Base-by-base conservation (phyloP, 2,113 vertebrate genomes). In the Cyprinus carpio region DNA sequence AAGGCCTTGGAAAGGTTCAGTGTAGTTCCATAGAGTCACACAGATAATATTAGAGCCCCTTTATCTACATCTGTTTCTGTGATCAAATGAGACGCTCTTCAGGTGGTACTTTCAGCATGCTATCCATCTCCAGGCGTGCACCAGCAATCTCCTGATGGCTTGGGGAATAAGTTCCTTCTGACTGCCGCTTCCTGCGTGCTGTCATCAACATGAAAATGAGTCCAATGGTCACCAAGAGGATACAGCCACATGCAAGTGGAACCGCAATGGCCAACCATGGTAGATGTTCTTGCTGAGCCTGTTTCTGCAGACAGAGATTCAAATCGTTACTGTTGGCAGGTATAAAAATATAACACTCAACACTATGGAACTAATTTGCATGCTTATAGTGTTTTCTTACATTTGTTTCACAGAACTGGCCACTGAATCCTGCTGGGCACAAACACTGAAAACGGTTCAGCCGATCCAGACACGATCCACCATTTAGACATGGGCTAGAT, bases 51-150 rank as follows among this genome's bases (percentile, higher is more conserved):
- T 49, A n/a, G 2, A 25, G 27, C 43, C 4, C 23, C 15, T n/a
- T 29, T 27, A 11, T 58, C 27, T 11, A 29, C 6, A 15, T 74
- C n/a, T 69, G 5, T 71, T 51, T 20, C 20, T 54, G 2, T 23
- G 4, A 3, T 95, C 93, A 97, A 89, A 97, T 97, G 60, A 97
- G 90, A 37, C 98, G 95, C 89, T 99, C 98, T 81, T 99, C 98
- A 0, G 97, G 97, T 0, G 98, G 98, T 81, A 99, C 96, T 91
- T 99, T 99, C 67, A 99, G 95, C 87, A 99, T 97, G 89, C 96
- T 98, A 95, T 98, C 97, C 98, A 99, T 98, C 93, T 99, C 97
- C 91, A 99, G 85, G 43, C 97, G 96, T 2, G 98, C 98, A 76
- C 98, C 98, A 0, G 97, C 97, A 90, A 97, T 93, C 91, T 99